Base-by-base conservation (phyloP, 2,113 vertebrate genomes). In the Phaethon lepturus region DNA sequence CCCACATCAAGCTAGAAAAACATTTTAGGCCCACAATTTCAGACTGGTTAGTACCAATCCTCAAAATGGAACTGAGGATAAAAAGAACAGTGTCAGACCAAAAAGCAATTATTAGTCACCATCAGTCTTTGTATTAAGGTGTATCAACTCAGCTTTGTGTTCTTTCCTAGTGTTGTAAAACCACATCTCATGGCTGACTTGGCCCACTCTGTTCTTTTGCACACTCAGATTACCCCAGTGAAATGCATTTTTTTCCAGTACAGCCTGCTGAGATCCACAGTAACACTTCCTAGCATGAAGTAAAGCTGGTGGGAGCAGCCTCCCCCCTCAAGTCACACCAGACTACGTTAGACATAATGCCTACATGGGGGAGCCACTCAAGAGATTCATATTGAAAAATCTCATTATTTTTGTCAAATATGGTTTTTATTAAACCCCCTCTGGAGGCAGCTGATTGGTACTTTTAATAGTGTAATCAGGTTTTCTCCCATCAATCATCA, bases 401-500 rank as follows among this genome's bases (percentile, higher is more conserved):
- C 25, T 60, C 18, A 26, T 24, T 4, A 66, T 42, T 95, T 86
- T 91, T 89, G 79, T 88, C 79, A 89, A 85, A 86, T 49, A 53
- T 1, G 2, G 5, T 52, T 96, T 95, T 79, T 77, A 83, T 83
- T 64, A 88, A 86, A 63, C 7, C 13, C 23, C 49, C 58, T 82
- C 81, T 75, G 75, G 66, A 95, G 1, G 4, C n/a, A 84, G 72
- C 56, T 68, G 52, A 75, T 75, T 45, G 72, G 76, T 88, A 63
- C 53, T 80, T 90, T 55, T 80, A 78, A 88, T 83, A 94, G 78
- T 2, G 4, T 91, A 72, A 91, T 86, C 49, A 40, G 62, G 50
- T 79, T 82, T 94, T 94, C 67, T 90, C 74, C 84, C 47, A 95
- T 95, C 91, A 78, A 55, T 82, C 93, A 96, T 74, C 76, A 81